These are phyloP conservation scores for Eristalis intricaria DNA, from an alignment of 2,888 invertebrate genomes.

Conservation along the genomic window DNA sequence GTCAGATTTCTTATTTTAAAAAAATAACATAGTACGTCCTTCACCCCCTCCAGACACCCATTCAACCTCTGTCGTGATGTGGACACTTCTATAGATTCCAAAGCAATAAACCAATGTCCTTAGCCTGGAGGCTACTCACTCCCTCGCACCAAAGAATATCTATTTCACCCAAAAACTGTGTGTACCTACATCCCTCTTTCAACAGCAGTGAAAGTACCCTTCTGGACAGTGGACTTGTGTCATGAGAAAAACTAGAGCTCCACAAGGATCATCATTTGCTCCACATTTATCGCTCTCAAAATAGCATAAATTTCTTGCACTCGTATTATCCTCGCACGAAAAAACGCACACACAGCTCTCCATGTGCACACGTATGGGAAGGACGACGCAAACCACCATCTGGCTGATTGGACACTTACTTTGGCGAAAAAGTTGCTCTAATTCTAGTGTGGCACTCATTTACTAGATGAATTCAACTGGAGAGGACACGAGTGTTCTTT, in stretches of 20 bases:
- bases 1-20: too few relatives aligned
- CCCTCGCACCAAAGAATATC: too few relatives aligned
- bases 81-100: too few relatives aligned
- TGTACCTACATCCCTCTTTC: neutral
- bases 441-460: slow-evolving; percentile 53
- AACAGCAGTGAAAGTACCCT: neutral
- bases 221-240: neutral
- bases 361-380: neutral
- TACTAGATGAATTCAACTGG: slow-evolving; percentile 61
- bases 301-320: slow-evolving; percentile 34
- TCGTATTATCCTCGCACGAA: slow-evolving; percentile 4
- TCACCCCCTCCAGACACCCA: too few relatives aligned
- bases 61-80: too few relatives aligned
- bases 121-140: neutral
- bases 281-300: slow-evolving; percentile 25
- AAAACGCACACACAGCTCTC: neutral
- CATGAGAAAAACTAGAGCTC: neutral
- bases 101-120: too few relatives aligned
- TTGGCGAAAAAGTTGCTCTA: slow-evolving; percentile 16
- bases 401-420: slow-evolving; percentile 62
- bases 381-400: slow-evolving; percentile 10
- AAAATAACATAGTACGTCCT: too few relatives aligned
- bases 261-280: slow-evolving; percentile 45
- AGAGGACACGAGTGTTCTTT: neutral
- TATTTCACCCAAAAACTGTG: neutral